Evolutionary conservation across 2,797 vertebrate species (phyloP).

Genomic region (Artibeus jamaicensis): DNA sequence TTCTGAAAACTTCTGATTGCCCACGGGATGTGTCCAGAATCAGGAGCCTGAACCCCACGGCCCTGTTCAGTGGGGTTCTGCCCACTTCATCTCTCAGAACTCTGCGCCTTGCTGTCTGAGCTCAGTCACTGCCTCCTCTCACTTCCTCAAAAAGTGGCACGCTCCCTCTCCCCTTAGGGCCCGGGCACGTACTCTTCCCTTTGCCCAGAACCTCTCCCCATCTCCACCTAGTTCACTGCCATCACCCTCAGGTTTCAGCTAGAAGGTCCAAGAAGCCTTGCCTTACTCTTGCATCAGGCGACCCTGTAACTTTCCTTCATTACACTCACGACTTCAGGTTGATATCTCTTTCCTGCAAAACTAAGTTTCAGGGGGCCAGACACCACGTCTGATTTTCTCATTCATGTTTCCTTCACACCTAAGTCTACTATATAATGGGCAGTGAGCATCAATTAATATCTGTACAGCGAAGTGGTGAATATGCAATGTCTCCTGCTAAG

Average conservation of each 20-base stretch:
- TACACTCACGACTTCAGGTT: neutral
- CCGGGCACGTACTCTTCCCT: neutral
- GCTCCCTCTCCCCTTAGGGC: neutral
- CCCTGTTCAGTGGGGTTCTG: neutral
- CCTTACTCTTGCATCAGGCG: neutral
- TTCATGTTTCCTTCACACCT: neutral
- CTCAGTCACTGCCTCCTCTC: neutral
- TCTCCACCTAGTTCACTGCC: neutral
- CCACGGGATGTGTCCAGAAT: neutral
- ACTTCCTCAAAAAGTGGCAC: neutral
- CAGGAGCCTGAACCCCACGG: neutral
- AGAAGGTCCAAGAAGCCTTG: neutral
- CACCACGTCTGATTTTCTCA: neutral
- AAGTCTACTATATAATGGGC: neutral
- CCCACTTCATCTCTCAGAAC: neutral
- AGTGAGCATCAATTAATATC: neutral
- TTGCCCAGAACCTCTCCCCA: neutral
- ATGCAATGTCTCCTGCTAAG: neutral
- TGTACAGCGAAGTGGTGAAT: neutral
- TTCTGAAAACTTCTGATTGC: neutral
- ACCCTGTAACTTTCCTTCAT: neutral
- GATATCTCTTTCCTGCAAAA: neutral
- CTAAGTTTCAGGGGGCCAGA: neutral
- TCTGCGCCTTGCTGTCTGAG: neutral
- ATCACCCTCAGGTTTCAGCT: neutral